Evolutionary conservation across 2,113 vertebrate species (phyloP).

Genomic region (Labrus mixtus): DNA sequence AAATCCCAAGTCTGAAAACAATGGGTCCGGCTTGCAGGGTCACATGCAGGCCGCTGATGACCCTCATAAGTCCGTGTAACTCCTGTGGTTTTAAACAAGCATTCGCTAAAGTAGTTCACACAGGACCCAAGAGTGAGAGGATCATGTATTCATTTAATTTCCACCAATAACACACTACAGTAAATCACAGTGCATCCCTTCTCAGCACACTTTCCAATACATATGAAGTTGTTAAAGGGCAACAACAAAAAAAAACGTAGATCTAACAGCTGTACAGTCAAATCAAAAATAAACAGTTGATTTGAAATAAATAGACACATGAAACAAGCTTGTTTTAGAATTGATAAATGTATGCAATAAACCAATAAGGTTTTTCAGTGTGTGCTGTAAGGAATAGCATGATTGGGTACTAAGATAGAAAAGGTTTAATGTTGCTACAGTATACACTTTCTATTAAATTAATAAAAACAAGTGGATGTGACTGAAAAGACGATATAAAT

Average conservation of each 20-base stretch:
- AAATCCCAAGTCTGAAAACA: slow-evolving; percentile 4
- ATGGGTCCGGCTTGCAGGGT: not conserved
- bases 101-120: slow-evolving; percentile 39
- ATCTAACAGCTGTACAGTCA: not conserved
- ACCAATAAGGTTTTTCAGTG: not conserved
- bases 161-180: slow-evolving; percentile 1
- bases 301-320: slow-evolving; percentile 32
- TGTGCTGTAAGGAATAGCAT: not conserved
- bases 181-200: not conserved
- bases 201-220: not conserved
- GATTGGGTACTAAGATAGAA: not conserved
- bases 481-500: not conserved
- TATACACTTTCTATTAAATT: not conserved
- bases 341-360: not conserved
- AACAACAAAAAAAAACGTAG: not conserved
- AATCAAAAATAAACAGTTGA: not conserved
- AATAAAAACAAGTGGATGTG: not conserved
- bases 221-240: not conserved
- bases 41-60: slow-evolving; percentile 42
- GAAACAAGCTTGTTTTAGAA: not conserved
- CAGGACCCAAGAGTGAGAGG: slow-evolving; percentile 9
- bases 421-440: not conserved
- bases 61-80: slow-evolving; percentile 20
- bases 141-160: slow-evolving; percentile 50
- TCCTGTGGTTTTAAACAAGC: slow-evolving; percentile 38